Percentiles rank a stretch among this genome's conserved stretches.
These are phyloP conservation scores for Tenthredo livida DNA, from an alignment of 2,888 invertebrate species.

Conservation along the genomic window DNA sequence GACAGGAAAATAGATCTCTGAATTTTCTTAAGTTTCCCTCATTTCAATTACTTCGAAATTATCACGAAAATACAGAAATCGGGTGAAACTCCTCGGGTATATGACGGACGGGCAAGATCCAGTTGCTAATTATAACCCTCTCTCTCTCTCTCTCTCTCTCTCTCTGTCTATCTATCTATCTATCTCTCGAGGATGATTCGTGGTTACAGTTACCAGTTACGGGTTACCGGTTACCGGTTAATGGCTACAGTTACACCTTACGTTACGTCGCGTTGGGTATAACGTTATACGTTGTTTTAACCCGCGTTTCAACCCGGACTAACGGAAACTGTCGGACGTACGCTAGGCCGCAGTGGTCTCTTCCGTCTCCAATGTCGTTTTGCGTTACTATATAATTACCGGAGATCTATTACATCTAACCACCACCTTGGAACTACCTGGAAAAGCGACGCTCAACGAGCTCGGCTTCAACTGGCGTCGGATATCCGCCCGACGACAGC, in stretches of 20 bases:
- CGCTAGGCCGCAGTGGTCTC: neutral
- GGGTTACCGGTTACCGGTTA: conserved; percentile 64
- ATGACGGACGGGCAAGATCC: neutral
- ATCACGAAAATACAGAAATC: neutral
- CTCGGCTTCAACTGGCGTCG: conserved; percentile 53
- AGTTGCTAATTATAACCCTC: neutral
- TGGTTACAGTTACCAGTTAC: conserved; percentile 70
- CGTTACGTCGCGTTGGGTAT: conserved; percentile 58
- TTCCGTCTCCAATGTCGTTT: conserved; percentile 26
- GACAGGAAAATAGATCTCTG: neutral
- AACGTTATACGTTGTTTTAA: neutral
- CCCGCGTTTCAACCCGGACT: neutral
- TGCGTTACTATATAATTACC: conserved; percentile 64
- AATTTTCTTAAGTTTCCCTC: neutral
- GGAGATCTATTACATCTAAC: conserved; percentile 68
- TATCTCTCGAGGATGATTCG: conserved; percentile 66
- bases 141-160: neutral
- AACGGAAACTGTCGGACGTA: neutral
- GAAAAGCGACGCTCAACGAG: conserved; percentile 48
- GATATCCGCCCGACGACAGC: conserved; percentile 60
- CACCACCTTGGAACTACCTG: conserved; percentile 59
- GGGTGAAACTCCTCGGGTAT: neutral
- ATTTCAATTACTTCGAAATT: neutral
- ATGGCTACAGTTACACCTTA: conserved; percentile 56
- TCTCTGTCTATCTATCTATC: conserved; percentile 54